A percentile compares a stretch with the other conserved stretches of the same genome.
Conservation (phyloP, 1,140 invertebrate species). For the Achroia grisella region DNA sequence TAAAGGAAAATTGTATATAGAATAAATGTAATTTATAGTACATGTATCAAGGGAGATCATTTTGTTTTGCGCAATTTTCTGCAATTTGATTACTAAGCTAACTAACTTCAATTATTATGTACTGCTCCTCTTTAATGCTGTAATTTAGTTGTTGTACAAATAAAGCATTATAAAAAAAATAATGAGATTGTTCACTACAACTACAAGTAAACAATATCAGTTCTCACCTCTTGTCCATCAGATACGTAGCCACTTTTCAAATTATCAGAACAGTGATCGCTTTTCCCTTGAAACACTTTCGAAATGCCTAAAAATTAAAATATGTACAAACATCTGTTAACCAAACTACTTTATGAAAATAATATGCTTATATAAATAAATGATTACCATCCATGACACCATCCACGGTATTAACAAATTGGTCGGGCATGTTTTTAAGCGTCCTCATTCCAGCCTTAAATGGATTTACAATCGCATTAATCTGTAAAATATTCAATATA, state of each 20-base stretch:
- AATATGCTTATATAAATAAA: slow-evolving; percentile 6
- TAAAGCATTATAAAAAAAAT: no score
- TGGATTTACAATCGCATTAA: slow-evolving; percentile 87
- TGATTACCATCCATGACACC: slow-evolving; percentile 83
- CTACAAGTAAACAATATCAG: no score
- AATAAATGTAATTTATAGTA: no score
- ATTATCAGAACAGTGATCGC: slow-evolving; percentile 39
- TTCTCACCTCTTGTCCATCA: slow-evolving; percentile 55
- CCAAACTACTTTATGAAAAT: neutral
- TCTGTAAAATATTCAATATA: slow-evolving; percentile 63
- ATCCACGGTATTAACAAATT: slow-evolving; percentile 86
- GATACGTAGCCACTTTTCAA: slow-evolving; percentile 41
- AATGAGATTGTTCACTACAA: no score
- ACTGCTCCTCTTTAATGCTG: no score
- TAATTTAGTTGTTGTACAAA: no score
- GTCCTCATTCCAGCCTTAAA: slow-evolving; percentile 86
- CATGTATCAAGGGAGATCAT: no score
- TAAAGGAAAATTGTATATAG: no score
- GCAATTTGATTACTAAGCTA: no score
- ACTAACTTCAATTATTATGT: no score
- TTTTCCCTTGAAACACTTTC: slow-evolving; percentile 68
- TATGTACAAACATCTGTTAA: neutral
- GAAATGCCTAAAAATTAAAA: slow-evolving; percentile 52
- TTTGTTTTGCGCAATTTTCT: no score
- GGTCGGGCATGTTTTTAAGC: slow-evolving; percentile 89